Percentiles rank a stretch among this genome's conserved stretches.
Conservation (phyloP, 1,140 invertebrate genomes). For the Cecropterus lyciades region DNA sequence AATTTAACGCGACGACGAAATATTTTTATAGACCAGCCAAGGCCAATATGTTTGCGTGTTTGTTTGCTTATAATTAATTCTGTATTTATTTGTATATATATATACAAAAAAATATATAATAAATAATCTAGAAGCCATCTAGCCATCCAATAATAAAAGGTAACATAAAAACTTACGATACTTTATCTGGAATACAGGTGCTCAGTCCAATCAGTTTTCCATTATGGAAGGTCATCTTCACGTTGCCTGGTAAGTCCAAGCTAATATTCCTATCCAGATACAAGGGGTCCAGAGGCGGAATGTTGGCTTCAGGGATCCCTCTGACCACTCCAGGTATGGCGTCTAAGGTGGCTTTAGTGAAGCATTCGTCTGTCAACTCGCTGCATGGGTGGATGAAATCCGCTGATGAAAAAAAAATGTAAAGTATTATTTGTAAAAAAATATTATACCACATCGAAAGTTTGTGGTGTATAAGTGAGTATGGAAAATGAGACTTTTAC, state of each 20-base stretch:
- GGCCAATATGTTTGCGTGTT: too few relatives aligned
- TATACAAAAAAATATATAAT: too few relatives aligned
- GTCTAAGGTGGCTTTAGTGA: constrained; percentile 70
- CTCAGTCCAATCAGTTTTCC: constrained; percentile 67
- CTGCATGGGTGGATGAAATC: constrained; percentile 74
- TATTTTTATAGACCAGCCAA: too few relatives aligned
- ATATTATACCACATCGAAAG: too few relatives aligned
- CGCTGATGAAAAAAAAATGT: constrained; percentile 47
- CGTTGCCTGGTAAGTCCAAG: constrained; percentile 68
- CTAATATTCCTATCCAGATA: constrained; percentile 71
- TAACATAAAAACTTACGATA: constrained; percentile 68
- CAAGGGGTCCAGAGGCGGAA: constrained; percentile 67
- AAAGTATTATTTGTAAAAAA: too few relatives aligned
- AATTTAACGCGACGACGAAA: too few relatives aligned
- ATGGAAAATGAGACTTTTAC: too few relatives aligned
- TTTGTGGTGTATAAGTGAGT: too few relatives aligned
- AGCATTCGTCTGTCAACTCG: constrained; percentile 71
- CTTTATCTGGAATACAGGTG: constrained; percentile 71
- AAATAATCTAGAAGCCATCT: too few relatives aligned
- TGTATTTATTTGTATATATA: too few relatives aligned
- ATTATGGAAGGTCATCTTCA: constrained; percentile 76
- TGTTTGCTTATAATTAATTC: too few relatives aligned
- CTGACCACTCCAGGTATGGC: constrained; percentile 72
- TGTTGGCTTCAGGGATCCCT: constrained; percentile 70
- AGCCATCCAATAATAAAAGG: too few relatives aligned